Percentiles rank a stretch among this genome's conserved stretches.
Evolutionary conservation across 2,888 invertebrate genomes (phyloP).

Genomic region (Hipparchia semele): DNA sequence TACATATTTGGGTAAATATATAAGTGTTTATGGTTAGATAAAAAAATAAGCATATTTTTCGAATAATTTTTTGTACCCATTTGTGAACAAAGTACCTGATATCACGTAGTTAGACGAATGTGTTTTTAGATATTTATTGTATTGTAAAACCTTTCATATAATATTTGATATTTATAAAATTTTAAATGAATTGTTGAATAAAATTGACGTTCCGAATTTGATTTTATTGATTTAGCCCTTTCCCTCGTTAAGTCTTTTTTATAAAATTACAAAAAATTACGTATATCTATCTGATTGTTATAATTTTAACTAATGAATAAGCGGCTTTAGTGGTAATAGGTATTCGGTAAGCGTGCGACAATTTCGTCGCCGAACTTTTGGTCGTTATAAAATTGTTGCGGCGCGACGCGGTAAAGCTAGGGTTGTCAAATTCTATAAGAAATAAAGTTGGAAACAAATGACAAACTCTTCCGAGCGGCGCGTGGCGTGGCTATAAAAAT

Average conservation of each 20-base stretch:
- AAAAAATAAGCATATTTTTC: slow-evolving; percentile 7
- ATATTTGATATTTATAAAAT: not conserved
- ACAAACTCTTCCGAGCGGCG: no score
- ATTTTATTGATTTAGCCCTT: not conserved
- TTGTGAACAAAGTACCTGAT: slow-evolving; percentile 11
- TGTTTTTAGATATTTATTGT: slow-evolving; percentile 12
- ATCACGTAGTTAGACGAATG: not conserved
- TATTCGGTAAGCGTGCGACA: slow-evolving; percentile 63
- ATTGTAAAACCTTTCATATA: not conserved
- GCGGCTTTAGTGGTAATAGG: slow-evolving; percentile 50
- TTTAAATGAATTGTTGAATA: slow-evolving; percentile 6
- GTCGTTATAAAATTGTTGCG: slow-evolving; percentile 70
- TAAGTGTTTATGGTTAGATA: not conserved
- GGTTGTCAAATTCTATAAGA: no score
- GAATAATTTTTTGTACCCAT: slow-evolving; percentile 1
- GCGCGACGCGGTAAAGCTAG: slow-evolving; percentile 49
- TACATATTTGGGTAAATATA: not conserved
- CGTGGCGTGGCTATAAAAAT: no score
- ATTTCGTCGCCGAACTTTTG: slow-evolving; percentile 60
- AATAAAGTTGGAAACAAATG: no score
- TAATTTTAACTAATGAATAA: not conserved
- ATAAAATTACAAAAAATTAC: no score
- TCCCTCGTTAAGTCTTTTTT: not conserved
- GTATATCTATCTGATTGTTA: no score
- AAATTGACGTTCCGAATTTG: not conserved